These are phyloP conservation scores for Hyalella azteca DNA, from an alignment of 2,888 invertebrate species.

Conservation along the genomic window DNA sequence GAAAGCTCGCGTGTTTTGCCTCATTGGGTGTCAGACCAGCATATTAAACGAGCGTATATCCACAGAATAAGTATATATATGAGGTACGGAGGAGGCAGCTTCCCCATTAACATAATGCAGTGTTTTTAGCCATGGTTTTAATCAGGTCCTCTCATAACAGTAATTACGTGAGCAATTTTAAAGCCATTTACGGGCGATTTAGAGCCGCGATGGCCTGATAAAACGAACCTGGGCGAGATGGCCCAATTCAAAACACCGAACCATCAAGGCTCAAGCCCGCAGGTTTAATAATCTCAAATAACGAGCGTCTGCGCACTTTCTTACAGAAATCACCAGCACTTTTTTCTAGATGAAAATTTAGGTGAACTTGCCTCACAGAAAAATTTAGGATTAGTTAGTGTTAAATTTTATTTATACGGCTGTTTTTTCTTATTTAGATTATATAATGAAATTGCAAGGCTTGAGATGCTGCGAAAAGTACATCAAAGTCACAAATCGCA, in stretches of 20 bases:
- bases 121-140: constrained; percentile 25
- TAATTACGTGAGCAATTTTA: constrained; percentile 35
- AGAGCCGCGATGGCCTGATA: constrained; percentile 16
- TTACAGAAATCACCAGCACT: background rate
- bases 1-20: background rate
- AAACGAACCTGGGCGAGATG: constrained; percentile 28
- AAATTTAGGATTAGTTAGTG: too few species aligned
- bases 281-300: too few species aligned
- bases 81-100: too few species aligned
- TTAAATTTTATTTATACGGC: too few species aligned
- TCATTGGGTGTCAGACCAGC: background rate
- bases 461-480: too few species aligned
- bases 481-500: too few species aligned
- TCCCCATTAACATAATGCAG: constrained; percentile 15
- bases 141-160: constrained; percentile 33
- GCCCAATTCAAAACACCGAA: background rate
- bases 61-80: too few species aligned
- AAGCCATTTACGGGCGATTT: constrained; percentile 22
- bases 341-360: too few species aligned
- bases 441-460: too few species aligned
- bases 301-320: background rate
- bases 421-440: too few species aligned
- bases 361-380: too few species aligned
- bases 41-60: background rate
- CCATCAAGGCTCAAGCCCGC: background rate